Base-by-base conservation (phyloP, 2,113 vertebrate genomes). In the Cynocephalus volans region DNA sequence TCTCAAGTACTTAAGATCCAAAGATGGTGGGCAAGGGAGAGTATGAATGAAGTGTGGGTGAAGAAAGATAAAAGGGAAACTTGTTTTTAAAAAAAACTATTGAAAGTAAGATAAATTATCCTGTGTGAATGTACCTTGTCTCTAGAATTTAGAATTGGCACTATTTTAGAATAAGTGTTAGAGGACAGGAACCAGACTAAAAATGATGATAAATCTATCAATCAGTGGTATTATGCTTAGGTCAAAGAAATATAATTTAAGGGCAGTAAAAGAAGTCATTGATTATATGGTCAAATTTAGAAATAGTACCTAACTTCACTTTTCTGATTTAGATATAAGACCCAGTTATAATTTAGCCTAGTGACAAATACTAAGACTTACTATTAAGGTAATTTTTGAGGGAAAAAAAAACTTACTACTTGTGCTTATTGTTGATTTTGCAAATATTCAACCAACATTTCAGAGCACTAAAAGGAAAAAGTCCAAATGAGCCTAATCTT, bases 371-470 rank as follows among this genome's bases (percentile, higher is more conserved):
- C 89, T 97, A 76, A 89, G 54, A 45, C 48, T 94, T 81, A 95
- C 81, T 95, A 88, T 83, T 95, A 72, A 73, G 52, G 36, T 95
- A 76, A 31, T 96, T 95, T 95, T 95, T 97, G 48, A 65, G 50
- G 60, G 75, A 69, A 1, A 8, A 90, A 93, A 95, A 90, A 93
- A 33, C 87, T 93, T 97, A 97, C 41, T 87, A 97, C 96, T 96
- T 96, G 91, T 97, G 93, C 93, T 96, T 97, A 88, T 21, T 98
- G 95, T 95, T 97, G 95, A 95, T 97, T 97, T 97, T 96, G 83
- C 58, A 92, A 97, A 96, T 96, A 97, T 86, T 93, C 60, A 98
- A 95, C 90, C 96, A 97, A 97, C 89, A 97, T 96, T 97, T 97
- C 89, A 94, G 95, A 97, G 97, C 97, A 97, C 96, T 91, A 91